Evolutionary conservation across 2,888 invertebrate species (phyloP).

Genomic region (Lathronympha strigana): DNA sequence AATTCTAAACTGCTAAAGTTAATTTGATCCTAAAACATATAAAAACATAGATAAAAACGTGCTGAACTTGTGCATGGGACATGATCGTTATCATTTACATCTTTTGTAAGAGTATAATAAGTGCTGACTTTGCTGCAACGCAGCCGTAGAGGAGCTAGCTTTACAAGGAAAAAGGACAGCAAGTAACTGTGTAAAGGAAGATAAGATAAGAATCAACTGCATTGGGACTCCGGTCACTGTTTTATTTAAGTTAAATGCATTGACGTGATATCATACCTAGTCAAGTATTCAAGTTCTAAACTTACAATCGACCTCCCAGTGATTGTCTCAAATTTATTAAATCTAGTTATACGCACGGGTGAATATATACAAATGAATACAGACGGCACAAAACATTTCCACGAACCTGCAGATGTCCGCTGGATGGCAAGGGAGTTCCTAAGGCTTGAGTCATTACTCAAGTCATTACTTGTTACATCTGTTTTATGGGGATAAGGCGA

Average conservation of each 20-base stretch:
- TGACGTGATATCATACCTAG: no score
- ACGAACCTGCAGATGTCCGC: slow-evolving; percentile 21
- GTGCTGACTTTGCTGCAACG: slow-evolving; percentile 6
- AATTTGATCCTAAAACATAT: not conserved
- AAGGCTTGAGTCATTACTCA: no score
- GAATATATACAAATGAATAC: slow-evolving; percentile 16
- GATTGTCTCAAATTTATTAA: no score
- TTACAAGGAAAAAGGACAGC: no score
- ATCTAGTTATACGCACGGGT: not conserved
- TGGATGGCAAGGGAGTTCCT: slow-evolving; percentile 7
- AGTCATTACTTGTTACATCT: slow-evolving; percentile 32
- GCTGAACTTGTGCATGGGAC: slow-evolving; percentile 1
- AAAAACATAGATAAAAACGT: slow-evolving; percentile 4
- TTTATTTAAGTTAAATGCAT: no score
- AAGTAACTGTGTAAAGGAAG: no score
- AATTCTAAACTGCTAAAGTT: slow-evolving; percentile 1
- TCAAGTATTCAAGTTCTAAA: no score
- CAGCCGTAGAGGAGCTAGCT: no score
- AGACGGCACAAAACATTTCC: slow-evolving; percentile 21
- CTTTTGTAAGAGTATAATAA: slow-evolving; percentile 18
- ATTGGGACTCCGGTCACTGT: no score
- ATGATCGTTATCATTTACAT: slow-evolving; percentile 13
- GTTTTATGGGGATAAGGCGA: slow-evolving; percentile 30
- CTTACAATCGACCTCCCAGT: no score
- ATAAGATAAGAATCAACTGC: no score